phyloP scores from a whole-genome alignment of 2,888 invertebrate species.

The Tenthredo amoena region DNA sequence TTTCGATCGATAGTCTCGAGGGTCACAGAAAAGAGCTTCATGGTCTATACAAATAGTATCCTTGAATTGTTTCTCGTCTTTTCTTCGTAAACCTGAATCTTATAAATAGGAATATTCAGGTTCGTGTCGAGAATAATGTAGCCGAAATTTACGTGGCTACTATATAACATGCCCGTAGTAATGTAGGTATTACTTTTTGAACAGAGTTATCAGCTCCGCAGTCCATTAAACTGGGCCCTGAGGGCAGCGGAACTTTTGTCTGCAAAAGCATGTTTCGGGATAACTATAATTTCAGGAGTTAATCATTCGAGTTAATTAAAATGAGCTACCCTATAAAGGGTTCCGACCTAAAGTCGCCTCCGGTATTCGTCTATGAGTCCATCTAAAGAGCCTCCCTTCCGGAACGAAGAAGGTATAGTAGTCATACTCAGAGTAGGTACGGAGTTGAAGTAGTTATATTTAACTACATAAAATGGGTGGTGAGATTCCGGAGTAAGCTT shows the following conservation, averaged over 20 bases:
- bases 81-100: neutral
- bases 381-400: neutral
- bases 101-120: neutral
- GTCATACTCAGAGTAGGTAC: slow-evolving; percentile 2
- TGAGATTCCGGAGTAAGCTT: neutral
- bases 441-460: slow-evolving; percentile 29
- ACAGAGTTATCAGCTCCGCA: slow-evolving; percentile 3
- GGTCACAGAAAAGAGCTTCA: neutral
- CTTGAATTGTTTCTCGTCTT: neutral
- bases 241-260: neutral
- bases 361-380: slow-evolving; percentile 37
- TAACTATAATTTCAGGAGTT: slow-evolving; percentile 27
- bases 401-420: slow-evolving; percentile 17
- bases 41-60: neutral
- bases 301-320: slow-evolving; percentile 45
- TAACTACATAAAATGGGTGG: slow-evolving; percentile 31
- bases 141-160: neutral
- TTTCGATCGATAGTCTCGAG: neutral
- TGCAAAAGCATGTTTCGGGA: slow-evolving; percentile 3
- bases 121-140: neutral
- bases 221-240: neutral
- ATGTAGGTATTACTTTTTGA: neutral
- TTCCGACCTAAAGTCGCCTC: slow-evolving; percentile 4
- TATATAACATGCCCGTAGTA: neutral
- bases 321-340: slow-evolving; percentile 1